Conservation (phyloP, 2,797 vertebrate species). For the Hypotaenidia philippensis region DNA sequence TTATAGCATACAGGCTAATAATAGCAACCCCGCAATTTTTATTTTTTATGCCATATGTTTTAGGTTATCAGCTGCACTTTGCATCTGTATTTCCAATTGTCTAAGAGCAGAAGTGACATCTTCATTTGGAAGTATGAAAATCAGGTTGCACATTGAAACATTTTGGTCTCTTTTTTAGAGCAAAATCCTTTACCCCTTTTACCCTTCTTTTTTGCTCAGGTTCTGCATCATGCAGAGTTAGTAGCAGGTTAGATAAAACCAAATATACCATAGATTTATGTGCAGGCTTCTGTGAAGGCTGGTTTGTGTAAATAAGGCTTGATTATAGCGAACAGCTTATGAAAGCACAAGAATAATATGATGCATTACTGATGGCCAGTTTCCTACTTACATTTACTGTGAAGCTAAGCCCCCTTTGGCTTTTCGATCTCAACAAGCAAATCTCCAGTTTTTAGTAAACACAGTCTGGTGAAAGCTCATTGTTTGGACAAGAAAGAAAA, state of each 20-base stretch:
- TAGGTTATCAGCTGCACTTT: constrained; percentile 63
- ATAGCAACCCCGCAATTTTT: constrained; percentile 55
- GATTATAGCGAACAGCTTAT: constrained; percentile 24
- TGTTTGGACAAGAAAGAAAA: background rate
- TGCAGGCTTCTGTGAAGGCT: constrained; percentile 13
- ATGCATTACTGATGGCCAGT: constrained; percentile 13
- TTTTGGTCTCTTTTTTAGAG: background rate
- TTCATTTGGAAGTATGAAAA: constrained; percentile 55
- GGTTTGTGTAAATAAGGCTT: constrained; percentile 28
- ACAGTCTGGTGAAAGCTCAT: background rate
- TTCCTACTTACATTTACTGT: constrained; percentile 8
- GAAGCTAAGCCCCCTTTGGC: constrained; percentile 17
- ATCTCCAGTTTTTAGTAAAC: background rate
- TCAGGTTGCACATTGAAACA: constrained; percentile 14
- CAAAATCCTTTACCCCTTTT: constrained; percentile 13
- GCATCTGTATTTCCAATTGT: constrained; percentile 70
- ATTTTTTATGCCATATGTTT: constrained; percentile 63
- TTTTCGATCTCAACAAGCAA: constrained; percentile 1
- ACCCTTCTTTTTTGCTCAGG: constrained; percentile 15
- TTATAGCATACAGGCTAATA: constrained; percentile 50
- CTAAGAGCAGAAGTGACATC: constrained; percentile 56
- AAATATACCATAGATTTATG: background rate
- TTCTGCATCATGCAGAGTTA: constrained; percentile 13
- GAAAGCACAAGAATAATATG: background rate
- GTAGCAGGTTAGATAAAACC: constrained; percentile 29